phyloP scores from a whole-genome alignment of 2,113 vertebrate genomes.

The Rhinichthys klamathensis region DNA sequence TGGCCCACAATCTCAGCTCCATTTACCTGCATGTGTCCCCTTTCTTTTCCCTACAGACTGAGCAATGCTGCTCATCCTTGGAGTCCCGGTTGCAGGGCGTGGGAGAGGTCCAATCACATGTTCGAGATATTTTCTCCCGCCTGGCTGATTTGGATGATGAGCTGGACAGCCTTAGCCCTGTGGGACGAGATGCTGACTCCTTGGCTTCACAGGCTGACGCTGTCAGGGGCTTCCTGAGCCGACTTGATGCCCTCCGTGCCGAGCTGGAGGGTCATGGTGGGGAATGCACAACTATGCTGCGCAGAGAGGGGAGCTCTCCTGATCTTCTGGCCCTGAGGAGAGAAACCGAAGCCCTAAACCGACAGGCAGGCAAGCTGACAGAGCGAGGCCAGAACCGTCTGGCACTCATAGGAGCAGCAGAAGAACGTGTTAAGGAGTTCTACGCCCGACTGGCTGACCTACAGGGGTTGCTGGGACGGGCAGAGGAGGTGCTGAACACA shows the following conservation, averaged over 20 bases:
- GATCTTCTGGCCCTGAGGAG: conserved; percentile 89
- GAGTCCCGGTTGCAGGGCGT: conserved; percentile 93
- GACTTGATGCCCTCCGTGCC: conserved; percentile 76
- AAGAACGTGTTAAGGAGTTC: conserved; percentile 85
- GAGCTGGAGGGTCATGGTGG: conserved; percentile 84
- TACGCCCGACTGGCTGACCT: conserved; percentile 83
- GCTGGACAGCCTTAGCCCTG: conserved; percentile 89
- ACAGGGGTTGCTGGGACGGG: conserved; percentile 80
- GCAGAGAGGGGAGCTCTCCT: conserved; percentile 88
- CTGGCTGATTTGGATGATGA: conserved; percentile 94
- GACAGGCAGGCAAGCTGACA: conserved; percentile 89
- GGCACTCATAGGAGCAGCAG: conserved; percentile 84
- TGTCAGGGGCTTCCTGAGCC: conserved; percentile 81
- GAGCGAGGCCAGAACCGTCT: conserved; percentile 86
- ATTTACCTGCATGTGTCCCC: neutral
- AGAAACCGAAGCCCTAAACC: conserved; percentile 89
- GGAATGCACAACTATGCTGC: conserved; percentile 87
- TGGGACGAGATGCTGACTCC: conserved; percentile 88
- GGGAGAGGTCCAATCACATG: conserved; percentile 85
- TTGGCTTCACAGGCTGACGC: conserved; percentile 93
- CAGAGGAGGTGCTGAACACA: conserved; percentile 83
- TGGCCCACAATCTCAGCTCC: neutral
- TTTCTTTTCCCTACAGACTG: conserved; percentile 65
- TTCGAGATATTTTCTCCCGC: conserved; percentile 93
- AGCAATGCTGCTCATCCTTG: conserved; percentile 83